A percentile compares a stretch with the other conserved stretches of the same genome.
These are phyloP conservation scores for Yasuhikotakia modesta DNA, from an alignment of 2,797 vertebrate species.

Conservation along the genomic window DNA sequence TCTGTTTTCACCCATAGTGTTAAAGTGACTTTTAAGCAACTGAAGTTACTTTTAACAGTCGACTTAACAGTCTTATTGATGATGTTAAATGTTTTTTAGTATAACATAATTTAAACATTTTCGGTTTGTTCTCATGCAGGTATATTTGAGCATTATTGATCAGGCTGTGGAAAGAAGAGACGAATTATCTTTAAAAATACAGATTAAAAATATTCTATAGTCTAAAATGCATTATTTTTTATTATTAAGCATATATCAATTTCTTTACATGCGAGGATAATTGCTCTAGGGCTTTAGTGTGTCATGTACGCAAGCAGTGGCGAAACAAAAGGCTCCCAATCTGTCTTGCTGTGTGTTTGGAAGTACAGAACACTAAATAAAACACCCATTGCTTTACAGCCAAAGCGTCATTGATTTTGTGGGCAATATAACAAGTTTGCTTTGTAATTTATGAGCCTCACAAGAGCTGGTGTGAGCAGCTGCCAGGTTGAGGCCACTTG, in stretches of 20 bases:
- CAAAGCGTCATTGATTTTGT: conserved; percentile 18
- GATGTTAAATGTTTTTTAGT: too few species aligned
- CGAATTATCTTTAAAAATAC: too few species aligned
- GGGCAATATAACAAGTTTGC: conserved; percentile 30
- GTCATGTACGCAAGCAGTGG: background rate
- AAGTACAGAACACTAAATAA: conserved; percentile 12
- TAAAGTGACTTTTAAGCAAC: background rate
- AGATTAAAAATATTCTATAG: background rate
- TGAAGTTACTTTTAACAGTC: too few species aligned
- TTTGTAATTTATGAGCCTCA: conserved; percentile 33
- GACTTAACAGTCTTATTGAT: too few species aligned
- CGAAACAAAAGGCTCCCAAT: background rate
- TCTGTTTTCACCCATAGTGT: background rate
- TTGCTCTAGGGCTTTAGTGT: background rate
- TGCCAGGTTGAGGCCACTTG: conserved; percentile 43
- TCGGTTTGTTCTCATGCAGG: too few species aligned
- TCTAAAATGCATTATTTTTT: background rate
- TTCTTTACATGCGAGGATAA: background rate
- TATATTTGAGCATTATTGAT: too few species aligned
- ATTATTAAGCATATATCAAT: background rate
- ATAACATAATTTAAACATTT: too few species aligned
- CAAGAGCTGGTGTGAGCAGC: conserved; percentile 12
- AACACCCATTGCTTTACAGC: conserved; percentile 14
- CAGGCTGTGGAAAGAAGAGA: too few species aligned
- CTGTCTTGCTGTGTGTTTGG: background rate